phyloP scores from a whole-genome alignment of 2,888 invertebrate species.

The Nephrotoma appendiculata region DNA sequence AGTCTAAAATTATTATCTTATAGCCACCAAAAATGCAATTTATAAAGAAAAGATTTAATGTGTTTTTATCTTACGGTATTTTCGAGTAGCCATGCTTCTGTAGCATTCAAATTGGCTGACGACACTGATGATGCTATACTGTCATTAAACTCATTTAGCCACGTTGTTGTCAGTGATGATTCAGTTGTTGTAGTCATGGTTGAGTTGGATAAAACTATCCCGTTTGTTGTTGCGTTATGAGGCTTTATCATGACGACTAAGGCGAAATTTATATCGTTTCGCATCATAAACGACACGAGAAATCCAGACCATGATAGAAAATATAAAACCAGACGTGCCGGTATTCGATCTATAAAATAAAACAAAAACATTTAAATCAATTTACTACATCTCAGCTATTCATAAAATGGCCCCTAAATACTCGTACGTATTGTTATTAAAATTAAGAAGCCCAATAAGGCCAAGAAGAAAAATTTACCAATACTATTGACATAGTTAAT shows the following conservation, averaged over 20 bases:
- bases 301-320: constrained; percentile 58
- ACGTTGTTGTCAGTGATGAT: not conserved
- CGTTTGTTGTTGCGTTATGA: not conserved
- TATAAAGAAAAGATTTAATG: not conserved
- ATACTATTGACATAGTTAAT: too few species aligned
- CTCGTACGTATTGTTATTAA: too few species aligned
- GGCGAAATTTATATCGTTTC: constrained; percentile 56
- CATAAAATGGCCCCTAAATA: too few species aligned
- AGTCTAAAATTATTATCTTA: constrained; percentile 2
- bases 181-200: not conserved
- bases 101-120: constrained; percentile 10
- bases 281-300: constrained; percentile 61
- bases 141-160: constrained; percentile 12
- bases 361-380: not conserved
- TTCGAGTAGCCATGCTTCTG: not conserved
- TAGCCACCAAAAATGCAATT: not conserved
- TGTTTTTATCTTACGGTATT: not conserved
- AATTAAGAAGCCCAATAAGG: too few species aligned
- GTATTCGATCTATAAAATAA: constrained; percentile 31
- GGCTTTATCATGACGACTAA: constrained; percentile 48
- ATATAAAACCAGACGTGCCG: constrained; percentile 54
- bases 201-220: not conserved
- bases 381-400: not conserved
- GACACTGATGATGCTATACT: constrained; percentile 11
- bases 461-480: too few species aligned